These are phyloP conservation scores for Sebastes kiyomatsui DNA, from an alignment of 2,797 vertebrate species.

Conservation along the genomic window DNA sequence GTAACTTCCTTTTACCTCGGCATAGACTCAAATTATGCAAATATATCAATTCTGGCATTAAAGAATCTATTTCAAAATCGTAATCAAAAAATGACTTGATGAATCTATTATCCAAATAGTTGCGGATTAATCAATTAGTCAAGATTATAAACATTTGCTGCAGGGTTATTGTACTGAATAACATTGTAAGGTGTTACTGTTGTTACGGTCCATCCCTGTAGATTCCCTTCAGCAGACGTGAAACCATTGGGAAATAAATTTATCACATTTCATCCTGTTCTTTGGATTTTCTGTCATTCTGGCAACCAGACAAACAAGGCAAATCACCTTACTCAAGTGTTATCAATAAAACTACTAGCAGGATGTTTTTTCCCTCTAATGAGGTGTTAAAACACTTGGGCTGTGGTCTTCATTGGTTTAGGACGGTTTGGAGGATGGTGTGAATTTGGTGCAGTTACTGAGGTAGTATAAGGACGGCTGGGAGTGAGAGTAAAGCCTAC, in stretches of 20 bases:
- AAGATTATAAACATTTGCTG: neutral
- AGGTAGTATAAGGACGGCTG: neutral
- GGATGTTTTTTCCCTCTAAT: slow-evolving; percentile 32
- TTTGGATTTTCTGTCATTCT: slow-evolving; percentile 15
- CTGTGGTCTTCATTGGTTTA: slow-evolving; percentile 1
- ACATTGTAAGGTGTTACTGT: neutral
- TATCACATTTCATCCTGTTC: slow-evolving; percentile 26
- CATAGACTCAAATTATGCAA: no score
- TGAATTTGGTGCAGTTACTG: slow-evolving; percentile 45
- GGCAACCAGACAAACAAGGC: neutral
- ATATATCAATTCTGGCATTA: no score
- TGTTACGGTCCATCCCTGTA: neutral
- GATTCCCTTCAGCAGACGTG: slow-evolving; percentile 1
- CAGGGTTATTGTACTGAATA: neutral
- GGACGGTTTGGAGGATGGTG: slow-evolving; percentile 36
- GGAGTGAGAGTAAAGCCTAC: slow-evolving; percentile 31
- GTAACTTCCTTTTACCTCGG: no score
- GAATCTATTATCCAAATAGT: neutral
- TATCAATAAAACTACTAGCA: neutral
- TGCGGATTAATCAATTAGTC: neutral
- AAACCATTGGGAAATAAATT: slow-evolving; percentile 39
- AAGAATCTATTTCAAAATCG: no score
- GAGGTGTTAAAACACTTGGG: slow-evolving; percentile 48
- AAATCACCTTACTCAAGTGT: slow-evolving; percentile 1
- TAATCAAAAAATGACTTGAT: no score